Percentiles rank a stretch among this genome's conserved stretches.
Evolutionary conservation across 2,888 invertebrate species (phyloP).

Genomic region (Drosophila paranaensis): DNA sequence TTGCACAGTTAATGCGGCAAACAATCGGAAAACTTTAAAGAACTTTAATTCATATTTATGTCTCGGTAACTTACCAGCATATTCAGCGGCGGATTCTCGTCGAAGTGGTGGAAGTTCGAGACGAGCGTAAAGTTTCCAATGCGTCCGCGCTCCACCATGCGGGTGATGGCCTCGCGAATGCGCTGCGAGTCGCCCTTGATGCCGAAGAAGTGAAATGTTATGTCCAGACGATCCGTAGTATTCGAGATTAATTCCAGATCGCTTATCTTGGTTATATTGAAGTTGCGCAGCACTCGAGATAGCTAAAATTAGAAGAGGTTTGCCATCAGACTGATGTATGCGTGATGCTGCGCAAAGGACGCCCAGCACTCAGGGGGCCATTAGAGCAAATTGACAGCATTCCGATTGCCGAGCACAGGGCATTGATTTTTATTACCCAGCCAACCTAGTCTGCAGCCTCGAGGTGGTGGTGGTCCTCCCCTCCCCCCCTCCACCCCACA

Average conservation of each 20-base stretch:
- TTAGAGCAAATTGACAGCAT: conserved; percentile 33
- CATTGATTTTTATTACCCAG: conserved; percentile 48
- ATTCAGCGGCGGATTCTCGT: conserved; percentile 89
- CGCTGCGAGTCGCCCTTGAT: conserved; percentile 84
- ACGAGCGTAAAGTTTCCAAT: conserved; percentile 87
- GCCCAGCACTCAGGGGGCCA: conserved; percentile 6
- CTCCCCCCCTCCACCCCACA: not conserved
- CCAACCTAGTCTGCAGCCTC: not conserved
- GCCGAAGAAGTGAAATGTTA: conserved; percentile 86
- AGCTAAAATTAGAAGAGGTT: conserved; percentile 85
- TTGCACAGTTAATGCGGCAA: not conserved
- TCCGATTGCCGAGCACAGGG: conserved; percentile 20
- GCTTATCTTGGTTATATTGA: conserved; percentile 89
- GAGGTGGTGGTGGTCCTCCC: too few species aligned
- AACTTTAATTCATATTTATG: not conserved
- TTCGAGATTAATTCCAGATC: conserved; percentile 88
- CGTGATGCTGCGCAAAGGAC: not conserved
- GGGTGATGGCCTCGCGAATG: conserved; percentile 85
- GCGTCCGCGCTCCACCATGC: conserved; percentile 87
- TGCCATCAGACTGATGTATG: not conserved
- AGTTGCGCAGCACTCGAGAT: conserved; percentile 87
- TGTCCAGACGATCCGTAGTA: conserved; percentile 86
- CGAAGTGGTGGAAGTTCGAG: conserved; percentile 89
- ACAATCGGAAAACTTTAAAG: not conserved
- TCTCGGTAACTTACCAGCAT: conserved; percentile 86